Evolutionary conservation across 2,888 invertebrate species (phyloP).

Genomic region (Galerucella calmariensis): DNA sequence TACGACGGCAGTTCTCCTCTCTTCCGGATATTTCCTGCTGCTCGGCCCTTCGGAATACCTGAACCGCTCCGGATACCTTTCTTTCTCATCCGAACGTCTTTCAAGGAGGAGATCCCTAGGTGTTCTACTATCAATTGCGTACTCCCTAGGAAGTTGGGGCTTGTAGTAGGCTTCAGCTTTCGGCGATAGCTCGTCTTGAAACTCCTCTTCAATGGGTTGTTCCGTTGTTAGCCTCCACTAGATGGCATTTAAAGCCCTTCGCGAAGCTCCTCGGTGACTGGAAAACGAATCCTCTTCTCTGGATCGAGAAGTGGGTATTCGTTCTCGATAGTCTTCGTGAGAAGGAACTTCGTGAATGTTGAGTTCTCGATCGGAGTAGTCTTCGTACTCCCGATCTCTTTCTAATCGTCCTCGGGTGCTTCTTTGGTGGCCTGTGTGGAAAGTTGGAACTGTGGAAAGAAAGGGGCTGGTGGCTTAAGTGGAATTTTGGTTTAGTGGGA

Average conservation of each 20-base stretch:
- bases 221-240: slow-evolving; percentile 71
- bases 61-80: slow-evolving; percentile 43
- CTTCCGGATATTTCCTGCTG: slow-evolving; percentile 48
- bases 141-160: slow-evolving; percentile 62
- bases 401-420: slow-evolving; percentile 67
- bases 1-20: slow-evolving; percentile 42
- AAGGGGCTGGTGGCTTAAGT: background rate
- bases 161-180: slow-evolving; percentile 59
- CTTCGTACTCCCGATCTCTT: slow-evolving; percentile 68
- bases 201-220: slow-evolving; percentile 65
- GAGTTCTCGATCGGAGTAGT: slow-evolving; percentile 62
- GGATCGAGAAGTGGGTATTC: slow-evolving; percentile 55
- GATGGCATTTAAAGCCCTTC: slow-evolving; percentile 80
- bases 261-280: slow-evolving; percentile 71
- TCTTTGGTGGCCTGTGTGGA: slow-evolving; percentile 64
- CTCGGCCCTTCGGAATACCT: slow-evolving; percentile 41
- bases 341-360: slow-evolving; percentile 51
- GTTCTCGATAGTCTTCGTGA: slow-evolving; percentile 61
- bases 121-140: slow-evolving; percentile 53
- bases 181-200: slow-evolving; percentile 62
- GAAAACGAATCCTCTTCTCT: slow-evolving; percentile 61
- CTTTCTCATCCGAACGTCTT: slow-evolving; percentile 45
- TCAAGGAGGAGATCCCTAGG: slow-evolving; percentile 44
- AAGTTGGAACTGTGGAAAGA: slow-evolving; percentile 60
- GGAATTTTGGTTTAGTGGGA: slow-evolving; percentile 2